Conservation (phyloP, 2,797 vertebrate genomes). For the Acrossocheilus fasciatus region DNA sequence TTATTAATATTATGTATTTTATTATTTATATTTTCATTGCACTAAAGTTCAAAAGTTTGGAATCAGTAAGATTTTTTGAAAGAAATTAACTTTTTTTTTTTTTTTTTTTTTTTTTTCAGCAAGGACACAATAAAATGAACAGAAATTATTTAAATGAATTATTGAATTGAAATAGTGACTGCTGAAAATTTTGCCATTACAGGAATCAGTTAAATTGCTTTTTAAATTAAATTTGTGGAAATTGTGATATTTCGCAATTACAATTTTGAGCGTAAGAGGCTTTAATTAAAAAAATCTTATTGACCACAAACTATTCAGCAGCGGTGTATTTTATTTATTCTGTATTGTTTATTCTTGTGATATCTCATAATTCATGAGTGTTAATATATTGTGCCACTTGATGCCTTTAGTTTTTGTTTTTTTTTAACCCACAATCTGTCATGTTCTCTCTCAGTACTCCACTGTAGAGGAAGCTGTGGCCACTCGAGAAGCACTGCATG, state of each 20-base stretch:
- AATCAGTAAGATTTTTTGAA: neutral
- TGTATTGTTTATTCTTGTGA: neutral
- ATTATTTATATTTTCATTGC: neutral
- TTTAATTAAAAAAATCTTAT: neutral
- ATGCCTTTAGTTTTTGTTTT: neutral
- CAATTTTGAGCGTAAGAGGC: neutral
- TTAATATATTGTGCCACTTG: neutral
- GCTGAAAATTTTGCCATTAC: too few species aligned
- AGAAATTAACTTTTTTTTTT: neutral
- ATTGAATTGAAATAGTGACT: too few species aligned
- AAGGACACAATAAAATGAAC: too few species aligned
- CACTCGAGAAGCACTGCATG: conserved; percentile 88
- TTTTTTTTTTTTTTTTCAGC: neutral
- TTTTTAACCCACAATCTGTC: neutral
- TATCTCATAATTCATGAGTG: neutral
- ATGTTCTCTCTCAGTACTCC: conserved; percentile 77
- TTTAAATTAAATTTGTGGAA: too few species aligned
- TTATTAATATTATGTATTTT: neutral
- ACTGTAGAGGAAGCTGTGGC: conserved; percentile 85
- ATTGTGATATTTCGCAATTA: too few species aligned
- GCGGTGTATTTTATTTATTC: neutral
- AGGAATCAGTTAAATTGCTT: too few species aligned
- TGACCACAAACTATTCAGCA: neutral
- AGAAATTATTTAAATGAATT: too few species aligned
- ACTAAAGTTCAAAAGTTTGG: neutral